Conservation (phyloP, 2,797 vertebrate species). For the Enteromius thamalakanensis region DNA sequence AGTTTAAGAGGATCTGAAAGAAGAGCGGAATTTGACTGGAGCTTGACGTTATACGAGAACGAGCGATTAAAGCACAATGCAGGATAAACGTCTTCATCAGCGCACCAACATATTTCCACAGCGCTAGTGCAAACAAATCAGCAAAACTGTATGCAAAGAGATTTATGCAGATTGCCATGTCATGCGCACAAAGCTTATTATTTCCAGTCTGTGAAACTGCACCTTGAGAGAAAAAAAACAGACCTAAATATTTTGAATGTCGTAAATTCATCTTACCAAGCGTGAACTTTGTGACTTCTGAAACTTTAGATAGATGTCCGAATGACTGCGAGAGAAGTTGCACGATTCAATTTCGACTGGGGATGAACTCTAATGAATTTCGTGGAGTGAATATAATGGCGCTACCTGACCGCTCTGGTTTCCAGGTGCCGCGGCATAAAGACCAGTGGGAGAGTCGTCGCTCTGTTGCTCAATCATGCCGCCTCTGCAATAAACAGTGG, state of each 20-base stretch:
- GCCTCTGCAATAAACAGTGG: constrained; percentile 66
- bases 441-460: constrained; percentile 59
- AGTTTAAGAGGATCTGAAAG: constrained; percentile 48
- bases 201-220: constrained; percentile 29
- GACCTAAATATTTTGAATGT: constrained; percentile 10
- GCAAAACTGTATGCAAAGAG: constrained; percentile 12
- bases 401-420: constrained; percentile 36
- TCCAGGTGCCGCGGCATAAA: constrained; percentile 50
- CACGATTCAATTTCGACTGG: constrained; percentile 13
- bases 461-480: constrained; percentile 69
- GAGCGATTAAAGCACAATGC: constrained; percentile 59
- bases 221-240: constrained; percentile 7
- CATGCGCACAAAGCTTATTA: constrained; percentile 33
- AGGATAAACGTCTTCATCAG: constrained; percentile 61
- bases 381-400: constrained; percentile 30
- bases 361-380: constrained; percentile 36
- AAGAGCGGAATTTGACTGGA: constrained; percentile 51
- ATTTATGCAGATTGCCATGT: constrained; percentile 49
- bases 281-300: not conserved
- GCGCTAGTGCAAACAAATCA: constrained; percentile 38
- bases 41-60: constrained; percentile 44
- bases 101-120: constrained; percentile 47
- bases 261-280: constrained; percentile 3
- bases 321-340: not conserved
- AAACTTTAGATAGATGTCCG: constrained; percentile 13